Evolutionary conservation across 2,113 vertebrate genomes (phyloP).

Genomic region (Limanda limanda): DNA sequence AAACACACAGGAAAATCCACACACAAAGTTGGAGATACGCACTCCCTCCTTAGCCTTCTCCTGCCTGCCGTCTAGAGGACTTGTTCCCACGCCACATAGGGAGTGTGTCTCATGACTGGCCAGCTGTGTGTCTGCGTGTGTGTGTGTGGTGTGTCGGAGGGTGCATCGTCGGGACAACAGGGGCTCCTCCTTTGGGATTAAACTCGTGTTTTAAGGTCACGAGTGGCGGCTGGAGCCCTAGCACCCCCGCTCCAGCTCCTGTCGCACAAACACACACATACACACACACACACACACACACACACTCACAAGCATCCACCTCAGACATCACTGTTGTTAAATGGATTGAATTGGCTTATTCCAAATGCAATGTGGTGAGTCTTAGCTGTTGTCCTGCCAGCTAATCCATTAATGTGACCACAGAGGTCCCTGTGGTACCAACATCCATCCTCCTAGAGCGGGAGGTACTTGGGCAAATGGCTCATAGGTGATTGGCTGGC

Average conservation of each 20-base stretch:
- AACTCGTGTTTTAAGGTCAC: slow-evolving; percentile 52
- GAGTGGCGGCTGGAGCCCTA: slow-evolving; percentile 7
- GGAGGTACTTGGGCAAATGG: slow-evolving; percentile 7
- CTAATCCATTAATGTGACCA: slow-evolving; percentile 45
- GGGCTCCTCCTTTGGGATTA: slow-evolving; percentile 49
- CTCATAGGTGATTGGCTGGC: neutral
- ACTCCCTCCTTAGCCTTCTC: neutral
- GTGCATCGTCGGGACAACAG: slow-evolving; percentile 11
- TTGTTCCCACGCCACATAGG: slow-evolving; percentile 56
- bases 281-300: slow-evolving; percentile 2
- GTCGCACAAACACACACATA: slow-evolving; percentile 9
- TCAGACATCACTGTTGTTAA: slow-evolving; percentile 3
- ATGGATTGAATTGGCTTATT: slow-evolving; percentile 22
- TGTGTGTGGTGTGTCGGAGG: slow-evolving; percentile 20
- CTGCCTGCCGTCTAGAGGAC: slow-evolving; percentile 28
- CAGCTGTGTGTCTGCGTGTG: slow-evolving; percentile 44
- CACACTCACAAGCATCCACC: neutral
- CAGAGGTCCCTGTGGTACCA: slow-evolving; percentile 6
- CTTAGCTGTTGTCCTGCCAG: slow-evolving; percentile 12
- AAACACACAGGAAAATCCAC: slow-evolving; percentile 15
- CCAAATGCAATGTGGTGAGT: slow-evolving; percentile 27
- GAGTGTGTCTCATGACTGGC: slow-evolving; percentile 55
- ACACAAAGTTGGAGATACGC: slow-evolving; percentile 18
- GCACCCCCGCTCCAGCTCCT: neutral
- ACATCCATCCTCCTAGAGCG: neutral